Evolutionary conservation across 2,888 invertebrate genomes (phyloP), one percentile per base, ranked within the genome.

Genomic region (Eucriotettix oculatus): DNA sequence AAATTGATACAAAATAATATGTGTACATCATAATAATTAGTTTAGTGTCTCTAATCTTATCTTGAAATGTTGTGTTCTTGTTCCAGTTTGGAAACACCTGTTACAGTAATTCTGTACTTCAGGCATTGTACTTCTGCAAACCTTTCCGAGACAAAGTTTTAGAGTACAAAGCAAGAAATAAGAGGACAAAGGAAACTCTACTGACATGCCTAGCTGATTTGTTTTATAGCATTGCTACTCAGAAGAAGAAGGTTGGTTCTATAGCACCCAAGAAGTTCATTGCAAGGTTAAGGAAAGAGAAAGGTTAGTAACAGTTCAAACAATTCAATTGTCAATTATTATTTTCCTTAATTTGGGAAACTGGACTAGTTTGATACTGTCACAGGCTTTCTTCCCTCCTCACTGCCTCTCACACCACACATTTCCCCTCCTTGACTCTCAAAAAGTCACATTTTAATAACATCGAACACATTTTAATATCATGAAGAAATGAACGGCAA

Each of bases 221-320:
- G 64, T 99, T 99, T 78, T 93, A 98, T 78, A 96, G 90, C 74
- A 99, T 99, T 72, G 97, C 97, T 52, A 98, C 97, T n/a, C 99
- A 99, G 73, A 99, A 99, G 81, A 97, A 97, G 74, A 95, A 97
- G 82, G 92, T 98, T 61, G 99, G 99, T 61, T 97, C 97, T 40
- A 95, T 99, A 72, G 98, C 99, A 58, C 99, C 99, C 67, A 99
- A 99, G 77, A 96, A 99, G 74, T 99, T 99, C 76, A 98, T 99
- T 71, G 94, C 97, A 66, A 85, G 97, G 69, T 78, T 99, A 72
- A 85, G 97, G 69, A 98, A 98, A 78, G 98, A 99, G 78, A 99
- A 99, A 81, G 94, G 93, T 90, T 69, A 69, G 68, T 62, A 5
- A 48, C 48, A 7, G n/a, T 48, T 2, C 48, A 7, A n/a, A 12